Percentiles rank a stretch among this genome's conserved stretches.
Evolutionary conservation across 1,140 invertebrate genomes (phyloP).

Genomic region (Drosophila repleta): DNA sequence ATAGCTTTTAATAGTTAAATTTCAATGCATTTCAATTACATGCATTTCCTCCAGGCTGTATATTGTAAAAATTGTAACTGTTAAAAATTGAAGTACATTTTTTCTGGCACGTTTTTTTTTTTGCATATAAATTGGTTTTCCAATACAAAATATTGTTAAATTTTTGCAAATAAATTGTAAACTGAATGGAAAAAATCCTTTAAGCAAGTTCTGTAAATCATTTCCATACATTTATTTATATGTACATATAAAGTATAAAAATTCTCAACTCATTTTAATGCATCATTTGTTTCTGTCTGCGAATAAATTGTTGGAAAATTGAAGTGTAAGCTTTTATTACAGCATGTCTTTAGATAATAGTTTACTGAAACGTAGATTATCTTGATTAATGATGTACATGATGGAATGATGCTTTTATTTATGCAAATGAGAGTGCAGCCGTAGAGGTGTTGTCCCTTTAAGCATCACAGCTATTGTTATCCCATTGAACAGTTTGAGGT

Average conservation of each 20-base stretch:
- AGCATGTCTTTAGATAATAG: background rate
- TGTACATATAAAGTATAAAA: no score
- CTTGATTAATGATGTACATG: background rate
- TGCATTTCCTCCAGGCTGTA: background rate
- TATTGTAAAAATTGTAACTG: background rate
- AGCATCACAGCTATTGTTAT: no score
- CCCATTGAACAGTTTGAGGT: no score
- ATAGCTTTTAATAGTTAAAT: background rate
- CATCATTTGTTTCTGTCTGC: background rate
- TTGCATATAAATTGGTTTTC: background rate
- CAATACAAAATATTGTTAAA: background rate
- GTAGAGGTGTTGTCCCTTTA: background rate
- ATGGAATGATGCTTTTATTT: background rate
- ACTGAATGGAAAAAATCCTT: conserved; percentile 6
- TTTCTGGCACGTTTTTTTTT: background rate
- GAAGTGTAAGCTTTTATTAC: background rate
- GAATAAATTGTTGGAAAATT: background rate
- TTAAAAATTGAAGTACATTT: background rate
- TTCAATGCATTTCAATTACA: background rate
- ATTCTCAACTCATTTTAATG: background rate
- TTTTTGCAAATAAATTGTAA: conserved; percentile 12
- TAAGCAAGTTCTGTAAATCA: background rate
- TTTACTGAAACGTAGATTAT: background rate
- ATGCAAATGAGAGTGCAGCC: background rate
- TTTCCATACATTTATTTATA: background rate